Conservation (phyloP, 1,140 invertebrate species). For the Hydropsyche tenuis region DNA sequence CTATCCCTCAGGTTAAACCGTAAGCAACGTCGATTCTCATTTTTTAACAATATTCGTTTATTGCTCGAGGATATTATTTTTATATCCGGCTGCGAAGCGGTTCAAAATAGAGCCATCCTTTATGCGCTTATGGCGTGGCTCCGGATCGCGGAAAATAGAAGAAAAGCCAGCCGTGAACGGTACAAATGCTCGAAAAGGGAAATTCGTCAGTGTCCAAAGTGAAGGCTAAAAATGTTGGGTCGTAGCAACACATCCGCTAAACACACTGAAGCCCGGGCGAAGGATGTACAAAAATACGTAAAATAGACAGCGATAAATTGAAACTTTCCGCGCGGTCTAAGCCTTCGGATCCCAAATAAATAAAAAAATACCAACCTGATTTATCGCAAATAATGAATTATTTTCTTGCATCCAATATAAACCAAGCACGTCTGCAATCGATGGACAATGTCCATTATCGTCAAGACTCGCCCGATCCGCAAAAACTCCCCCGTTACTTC, state of each 20-base stretch:
- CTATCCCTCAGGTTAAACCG: no score
- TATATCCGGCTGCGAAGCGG: no score
- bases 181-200: constrained; percentile 16
- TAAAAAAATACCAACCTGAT: not conserved
- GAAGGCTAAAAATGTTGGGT: constrained; percentile 25
- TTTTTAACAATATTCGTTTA: no score
- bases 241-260: constrained; percentile 21
- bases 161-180: constrained; percentile 9
- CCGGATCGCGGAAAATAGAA: constrained; percentile 5
- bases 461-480: no score
- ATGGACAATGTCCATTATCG: no score
- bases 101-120: no score
- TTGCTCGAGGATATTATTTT: no score
- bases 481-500: no score
- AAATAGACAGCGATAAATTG: constrained; percentile 27
- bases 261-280: not conserved
- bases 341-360: not conserved
- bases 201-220: constrained; percentile 25
- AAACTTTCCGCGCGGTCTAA: constrained; percentile 21
- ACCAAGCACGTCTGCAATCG: no score
- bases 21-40: no score
- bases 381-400: constrained; percentile 21
- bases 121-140: not conserved
- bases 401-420: no score
- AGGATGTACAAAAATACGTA: constrained; percentile 15